Evolutionary conservation across 2,888 invertebrate genomes (phyloP).

Genomic region (Pterostichus niger): DNA sequence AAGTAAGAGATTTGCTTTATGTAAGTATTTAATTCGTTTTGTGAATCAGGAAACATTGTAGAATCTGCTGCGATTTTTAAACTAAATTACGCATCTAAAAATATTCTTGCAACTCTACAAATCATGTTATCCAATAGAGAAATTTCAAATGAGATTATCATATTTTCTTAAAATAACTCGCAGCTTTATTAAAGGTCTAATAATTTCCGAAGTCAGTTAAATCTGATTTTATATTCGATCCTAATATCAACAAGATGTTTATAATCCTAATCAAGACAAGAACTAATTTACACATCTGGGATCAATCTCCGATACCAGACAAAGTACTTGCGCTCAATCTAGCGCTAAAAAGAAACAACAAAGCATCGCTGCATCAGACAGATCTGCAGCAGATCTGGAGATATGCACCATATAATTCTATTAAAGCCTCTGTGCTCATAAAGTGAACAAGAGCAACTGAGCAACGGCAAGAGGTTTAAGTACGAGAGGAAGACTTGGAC

Average conservation of each 20-base stretch:
- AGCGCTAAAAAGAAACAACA: background rate
- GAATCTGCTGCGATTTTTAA: no score
- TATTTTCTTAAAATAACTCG: no score
- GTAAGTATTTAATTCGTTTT: no score
- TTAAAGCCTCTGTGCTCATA: conserved; percentile 1
- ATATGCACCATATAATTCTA: conserved; percentile 16
- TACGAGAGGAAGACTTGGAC: conserved; percentile 7
- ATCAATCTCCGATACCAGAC: conserved; percentile 3
- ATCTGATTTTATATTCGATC: background rate
- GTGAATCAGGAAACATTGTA: no score
- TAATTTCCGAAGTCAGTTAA: background rate
- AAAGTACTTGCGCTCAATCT: background rate
- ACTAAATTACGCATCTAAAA: no score
- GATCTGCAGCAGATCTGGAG: conserved; percentile 1
- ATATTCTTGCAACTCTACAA: no score
- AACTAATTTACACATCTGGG: conserved; percentile 20
- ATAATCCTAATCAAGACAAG: background rate
- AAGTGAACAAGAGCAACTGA: background rate
- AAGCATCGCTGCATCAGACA: background rate
- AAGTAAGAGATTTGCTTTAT: no score
- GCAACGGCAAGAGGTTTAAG: conserved; percentile 3
- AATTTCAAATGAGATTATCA: no score
- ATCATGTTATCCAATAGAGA: no score
- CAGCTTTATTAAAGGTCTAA: background rate
- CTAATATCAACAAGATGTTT: background rate